Conservation (phyloP, 2,888 invertebrate genomes). For the Meganola albula region DNA sequence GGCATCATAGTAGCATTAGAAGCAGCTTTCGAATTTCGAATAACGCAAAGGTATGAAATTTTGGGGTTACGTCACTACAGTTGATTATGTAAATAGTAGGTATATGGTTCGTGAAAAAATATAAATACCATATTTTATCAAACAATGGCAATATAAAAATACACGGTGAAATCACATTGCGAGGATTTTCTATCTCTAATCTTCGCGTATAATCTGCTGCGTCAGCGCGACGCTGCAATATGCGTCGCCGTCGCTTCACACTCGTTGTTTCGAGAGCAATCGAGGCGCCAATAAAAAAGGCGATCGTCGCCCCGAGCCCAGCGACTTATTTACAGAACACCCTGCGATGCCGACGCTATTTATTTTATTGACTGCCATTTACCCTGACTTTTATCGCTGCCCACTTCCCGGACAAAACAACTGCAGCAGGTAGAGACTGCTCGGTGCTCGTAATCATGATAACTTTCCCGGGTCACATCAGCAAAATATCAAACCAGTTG, state of each 20-base stretch:
- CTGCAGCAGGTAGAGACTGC: slow-evolving; percentile 60
- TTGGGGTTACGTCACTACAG: too few species aligned
- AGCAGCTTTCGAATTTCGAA: too few species aligned
- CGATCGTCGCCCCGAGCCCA: slow-evolving; percentile 72
- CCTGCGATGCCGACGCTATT: slow-evolving; percentile 66
- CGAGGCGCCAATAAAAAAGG: slow-evolving; percentile 78
- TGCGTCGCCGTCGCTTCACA: slow-evolving; percentile 52
- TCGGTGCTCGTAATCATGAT: slow-evolving; percentile 28
- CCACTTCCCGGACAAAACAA: slow-evolving; percentile 71
- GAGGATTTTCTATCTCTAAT: slow-evolving; percentile 62
- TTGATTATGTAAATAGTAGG: too few species aligned
- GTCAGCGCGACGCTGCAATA: slow-evolving; percentile 59
- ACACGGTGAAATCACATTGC: slow-evolving; percentile 31
- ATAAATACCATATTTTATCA: background rate
- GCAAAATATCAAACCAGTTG: too few species aligned
- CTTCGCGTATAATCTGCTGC: slow-evolving; percentile 62
- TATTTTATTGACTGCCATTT: slow-evolving; percentile 78
- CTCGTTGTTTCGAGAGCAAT: slow-evolving; percentile 76
- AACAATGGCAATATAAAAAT: too few species aligned
- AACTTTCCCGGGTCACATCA: slow-evolving; percentile 18
- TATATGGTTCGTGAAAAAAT: too few species aligned
- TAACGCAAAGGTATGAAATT: too few species aligned
- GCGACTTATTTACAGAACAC: slow-evolving; percentile 77
- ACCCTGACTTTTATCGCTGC: slow-evolving; percentile 74
- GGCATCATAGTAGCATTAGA: too few species aligned